Evolutionary conservation across 2,888 invertebrate genomes (phyloP).

Genomic region (Phengaris arion): DNA sequence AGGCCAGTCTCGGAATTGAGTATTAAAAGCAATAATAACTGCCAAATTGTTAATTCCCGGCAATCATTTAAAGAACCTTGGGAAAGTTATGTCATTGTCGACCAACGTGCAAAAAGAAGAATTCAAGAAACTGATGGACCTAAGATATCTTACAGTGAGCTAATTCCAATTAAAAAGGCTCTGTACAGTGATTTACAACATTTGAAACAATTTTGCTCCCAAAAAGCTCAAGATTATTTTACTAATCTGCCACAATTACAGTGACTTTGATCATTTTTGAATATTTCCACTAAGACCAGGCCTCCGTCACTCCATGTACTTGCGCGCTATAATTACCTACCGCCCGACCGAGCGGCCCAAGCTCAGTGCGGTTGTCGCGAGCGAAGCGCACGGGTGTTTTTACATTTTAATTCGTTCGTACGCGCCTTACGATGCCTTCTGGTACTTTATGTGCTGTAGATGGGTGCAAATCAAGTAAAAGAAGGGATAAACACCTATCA

Average conservation of each 20-base stretch:
- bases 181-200: slow-evolving; percentile 10
- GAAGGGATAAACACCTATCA: too few relatives aligned
- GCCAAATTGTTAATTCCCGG: slow-evolving; percentile 3
- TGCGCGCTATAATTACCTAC: too few relatives aligned
- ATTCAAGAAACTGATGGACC: slow-evolving; percentile 2
- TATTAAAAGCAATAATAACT: slow-evolving; percentile 6
- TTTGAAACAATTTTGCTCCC: slow-evolving; percentile 17
- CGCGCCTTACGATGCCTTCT: too few relatives aligned
- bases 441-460: too few relatives aligned
- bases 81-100: slow-evolving; percentile 14
- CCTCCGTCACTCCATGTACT: too few relatives aligned
- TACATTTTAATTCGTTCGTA: too few relatives aligned
- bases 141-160: background rate
- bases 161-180: background rate
- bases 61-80: slow-evolving; percentile 4
- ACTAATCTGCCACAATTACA: slow-evolving; percentile 8
- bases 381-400: too few relatives aligned
- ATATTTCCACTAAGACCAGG: slow-evolving; percentile 7
- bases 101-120: background rate
- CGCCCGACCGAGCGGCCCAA: too few relatives aligned
- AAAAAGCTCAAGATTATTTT: slow-evolving; percentile 14
- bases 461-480: too few relatives aligned
- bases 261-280: slow-evolving; percentile 7
- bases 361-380: too few relatives aligned
- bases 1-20: slow-evolving; percentile 5